Evolutionary conservation across 2,888 invertebrate species (phyloP), one percentile per base, ranked within the genome.

Genomic region (Acrocyrtus sp.): DNA sequence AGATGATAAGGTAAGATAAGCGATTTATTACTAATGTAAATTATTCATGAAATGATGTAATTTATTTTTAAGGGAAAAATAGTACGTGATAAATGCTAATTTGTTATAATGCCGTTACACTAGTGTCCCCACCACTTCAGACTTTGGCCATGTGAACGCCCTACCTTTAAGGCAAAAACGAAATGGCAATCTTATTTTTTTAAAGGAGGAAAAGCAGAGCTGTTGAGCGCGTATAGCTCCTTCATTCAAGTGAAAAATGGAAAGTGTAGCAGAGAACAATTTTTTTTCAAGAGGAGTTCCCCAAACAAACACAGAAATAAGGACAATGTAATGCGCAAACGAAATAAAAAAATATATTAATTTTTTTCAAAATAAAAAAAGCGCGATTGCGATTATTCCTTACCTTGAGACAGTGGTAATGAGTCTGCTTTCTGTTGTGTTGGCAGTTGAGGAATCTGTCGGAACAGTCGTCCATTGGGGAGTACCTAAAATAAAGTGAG

Each of bases 351-450:
- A 68, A 41, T 68, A 21, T n/a, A n/a, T n/a, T n/a, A 68, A 54
- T 41, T 60, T 51, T 60, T 60, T 51, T 34, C n/a, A n/a, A n/a
- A 34, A 34, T 34, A 34, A 34, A n/a, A n/a, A n/a, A 34, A 8
- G 34, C 34, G 22, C 50, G 47, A 17, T 17, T 17, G 26, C 17
- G 53, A 68, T 48, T n/a, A 22, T 22, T 27, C 2, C 78, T 78
- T 81, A 87, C 95, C 85, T 97, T 96, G 78, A 98, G 91, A 85
- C 98, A 98, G 84, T 98, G 98, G 85, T 98, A 98, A 85, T 96
- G 96, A 0, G 96, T 96, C 84, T 96, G 96, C 83, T 95, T 93
- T 77, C 93, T 87, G 85, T 96, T 97, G 86, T 98, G 97, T 1
- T 92, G 92, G 84, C 98, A 98, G 72, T 81, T 79, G 0, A 88